phyloP scores from a whole-genome alignment of 2,113 vertebrate species.

The Aviceda subcristata region DNA sequence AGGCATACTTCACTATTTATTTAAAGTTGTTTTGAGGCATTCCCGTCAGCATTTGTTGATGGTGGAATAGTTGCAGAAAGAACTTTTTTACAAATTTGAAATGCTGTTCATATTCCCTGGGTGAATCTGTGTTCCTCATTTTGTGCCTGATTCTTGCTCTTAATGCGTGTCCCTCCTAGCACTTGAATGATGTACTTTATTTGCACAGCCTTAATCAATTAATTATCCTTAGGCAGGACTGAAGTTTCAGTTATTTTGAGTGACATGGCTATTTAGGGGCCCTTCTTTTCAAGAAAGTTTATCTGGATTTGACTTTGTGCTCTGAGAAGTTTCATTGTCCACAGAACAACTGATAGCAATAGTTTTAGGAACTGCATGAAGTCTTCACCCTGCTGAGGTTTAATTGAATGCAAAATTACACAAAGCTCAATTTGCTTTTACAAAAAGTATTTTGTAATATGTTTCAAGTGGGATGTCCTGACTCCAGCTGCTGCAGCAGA shows the following conservation, averaged over 20 bases:
- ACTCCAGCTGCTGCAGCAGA: background rate
- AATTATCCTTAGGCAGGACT: background rate
- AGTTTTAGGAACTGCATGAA: background rate
- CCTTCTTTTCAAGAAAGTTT: background rate
- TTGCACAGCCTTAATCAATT: background rate
- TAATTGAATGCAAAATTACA: background rate
- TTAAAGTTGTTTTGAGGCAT: background rate
- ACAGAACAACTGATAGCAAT: background rate
- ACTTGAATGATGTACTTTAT: background rate
- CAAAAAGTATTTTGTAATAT: background rate
- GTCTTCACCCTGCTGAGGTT: background rate
- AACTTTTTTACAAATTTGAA: background rate
- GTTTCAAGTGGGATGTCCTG: background rate
- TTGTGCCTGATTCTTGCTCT: background rate
- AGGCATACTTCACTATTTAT: background rate
- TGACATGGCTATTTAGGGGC: background rate
- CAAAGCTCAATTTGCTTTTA: background rate
- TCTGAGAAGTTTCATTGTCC: background rate
- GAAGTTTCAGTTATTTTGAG: background rate
- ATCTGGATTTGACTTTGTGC: background rate
- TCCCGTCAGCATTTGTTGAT: background rate
- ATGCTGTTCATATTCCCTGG: background rate
- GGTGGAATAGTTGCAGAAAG: background rate
- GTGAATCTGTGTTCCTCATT: background rate
- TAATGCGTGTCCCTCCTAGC: background rate